Evolutionary conservation across 2,888 invertebrate genomes (phyloP), one percentile per base, ranked within the genome.

Genomic region (Noctua janthe): DNA sequence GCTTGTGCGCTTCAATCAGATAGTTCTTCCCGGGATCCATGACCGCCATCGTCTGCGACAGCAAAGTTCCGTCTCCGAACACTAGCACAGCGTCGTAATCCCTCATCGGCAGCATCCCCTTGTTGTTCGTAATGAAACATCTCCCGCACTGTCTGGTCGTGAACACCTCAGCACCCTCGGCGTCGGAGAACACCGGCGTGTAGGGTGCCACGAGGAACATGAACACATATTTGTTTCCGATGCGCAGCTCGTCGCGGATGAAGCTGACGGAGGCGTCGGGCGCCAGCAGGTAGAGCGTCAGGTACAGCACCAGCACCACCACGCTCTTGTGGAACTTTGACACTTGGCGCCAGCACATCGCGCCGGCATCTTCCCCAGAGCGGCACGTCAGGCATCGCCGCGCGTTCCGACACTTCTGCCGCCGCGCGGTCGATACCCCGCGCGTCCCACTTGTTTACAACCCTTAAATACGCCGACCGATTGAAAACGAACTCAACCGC

Each of bases 121-220:
- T 92, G 84, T 95, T 95, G 81, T 95, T 95, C 0, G 95, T 95
- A 54, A 95, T 84, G 84, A 94, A 94, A 80, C 95, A 95, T 5
- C 71, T 82, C 1, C 93, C 94, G 85, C 95, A 95, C 17, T 87
- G 86, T 6, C 92, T 80, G 5, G 86, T 80, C 2, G 84, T 79
- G 82, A 95, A 94, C 69, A 94, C 93, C 2, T 91, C 90, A 0
- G 93, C 94, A 1, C 94, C 95, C 0, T 94, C 94, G 0, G 83
- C 80, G 73, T 95, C 95, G 0, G 91, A 80, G 80, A 93, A 91
- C 23, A 91, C 86, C 69, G 93, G 91, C 70, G 85, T 70, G 1
- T 81, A 75, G 3, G 92, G 91, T n/a, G 92, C 87, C 11, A 91
- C 87, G 3, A 95, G 90, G 86, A 91, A 94, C 82, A 95, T 92